phyloP scores from a whole-genome alignment of 2,797 vertebrate genomes.

The Ctenosaura bakeri region DNA sequence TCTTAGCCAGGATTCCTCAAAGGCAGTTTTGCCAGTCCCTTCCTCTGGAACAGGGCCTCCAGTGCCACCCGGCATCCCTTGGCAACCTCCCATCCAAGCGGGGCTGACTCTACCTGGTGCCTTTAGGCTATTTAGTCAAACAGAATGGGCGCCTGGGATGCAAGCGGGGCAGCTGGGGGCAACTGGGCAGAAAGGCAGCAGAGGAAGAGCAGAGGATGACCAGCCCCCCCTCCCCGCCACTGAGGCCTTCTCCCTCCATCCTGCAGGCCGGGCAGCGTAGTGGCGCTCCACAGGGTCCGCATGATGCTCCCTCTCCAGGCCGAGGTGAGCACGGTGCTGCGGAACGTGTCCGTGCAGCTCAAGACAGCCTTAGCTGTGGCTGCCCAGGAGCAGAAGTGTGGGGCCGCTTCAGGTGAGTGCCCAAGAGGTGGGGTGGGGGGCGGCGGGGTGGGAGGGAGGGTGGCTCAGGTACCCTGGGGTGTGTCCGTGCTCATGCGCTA shows the following conservation, averaged over 20 bases:
- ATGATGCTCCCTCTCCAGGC: neutral
- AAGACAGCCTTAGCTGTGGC: rapidly evolving
- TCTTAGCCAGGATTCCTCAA: no score
- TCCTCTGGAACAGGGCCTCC: no score
- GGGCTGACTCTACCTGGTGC: no score
- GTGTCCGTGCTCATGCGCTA: no score
- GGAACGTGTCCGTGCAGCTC: neutral
- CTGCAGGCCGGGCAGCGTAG: constrained; percentile 30
- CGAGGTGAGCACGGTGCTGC: neutral
- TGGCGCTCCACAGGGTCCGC: constrained; percentile 26
- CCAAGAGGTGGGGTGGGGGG: no score
- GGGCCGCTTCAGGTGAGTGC: neutral
- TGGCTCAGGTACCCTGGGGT: neutral
- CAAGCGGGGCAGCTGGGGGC: neutral
- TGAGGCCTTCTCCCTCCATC: neutral
- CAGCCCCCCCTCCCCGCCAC: rapidly evolving
- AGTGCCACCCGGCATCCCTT: no score
- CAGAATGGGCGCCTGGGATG: neutral
- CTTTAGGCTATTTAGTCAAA: neutral
- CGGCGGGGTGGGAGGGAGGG: no score
- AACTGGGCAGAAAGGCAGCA: neutral
- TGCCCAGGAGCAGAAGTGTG: neutral
- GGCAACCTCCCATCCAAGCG: no score
- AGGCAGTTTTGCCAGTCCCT: no score
- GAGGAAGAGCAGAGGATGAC: no score